Evolutionary conservation across 2,888 invertebrate genomes (phyloP).

Genomic region (Andrena trimmerana): DNA sequence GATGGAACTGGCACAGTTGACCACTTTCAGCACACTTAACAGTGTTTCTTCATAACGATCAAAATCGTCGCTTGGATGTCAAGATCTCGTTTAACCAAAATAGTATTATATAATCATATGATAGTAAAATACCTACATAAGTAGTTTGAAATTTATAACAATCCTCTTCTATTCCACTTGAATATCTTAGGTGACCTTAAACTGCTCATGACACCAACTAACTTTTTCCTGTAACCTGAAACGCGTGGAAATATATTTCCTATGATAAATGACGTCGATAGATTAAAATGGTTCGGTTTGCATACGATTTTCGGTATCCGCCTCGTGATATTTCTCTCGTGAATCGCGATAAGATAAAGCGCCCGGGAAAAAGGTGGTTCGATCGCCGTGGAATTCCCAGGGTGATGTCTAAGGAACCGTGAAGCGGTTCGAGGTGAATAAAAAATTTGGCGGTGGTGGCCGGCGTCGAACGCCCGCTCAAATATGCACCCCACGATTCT

Average conservation of each 20-base stretch:
- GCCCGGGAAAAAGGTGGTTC: conserved; percentile 58
- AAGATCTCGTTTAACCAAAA: conserved; percentile 32
- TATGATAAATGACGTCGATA: too few relatives aligned
- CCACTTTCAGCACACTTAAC: conserved; percentile 27
- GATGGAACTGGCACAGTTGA: conserved; percentile 43
- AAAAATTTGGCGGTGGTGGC: conserved; percentile 67
- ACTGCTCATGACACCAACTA: too few relatives aligned
- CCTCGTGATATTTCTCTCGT: conserved; percentile 28
- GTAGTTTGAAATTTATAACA: too few relatives aligned
- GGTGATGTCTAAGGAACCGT: conserved; percentile 70
- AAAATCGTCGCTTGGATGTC: conserved; percentile 10
- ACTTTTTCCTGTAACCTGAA: too few relatives aligned
- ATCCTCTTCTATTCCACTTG: too few relatives aligned
- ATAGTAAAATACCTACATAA: too few relatives aligned
- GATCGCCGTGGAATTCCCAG: conserved; percentile 58
- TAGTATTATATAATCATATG: background rate
- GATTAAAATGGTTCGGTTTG: too few relatives aligned
- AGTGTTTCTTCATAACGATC: conserved; percentile 1
- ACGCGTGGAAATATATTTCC: too few relatives aligned
- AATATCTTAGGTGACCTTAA: too few relatives aligned
- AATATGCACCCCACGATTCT: conserved; percentile 77
- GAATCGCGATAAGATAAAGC: conserved; percentile 68
- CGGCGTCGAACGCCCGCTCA: conserved; percentile 66
- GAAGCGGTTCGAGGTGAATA: conserved; percentile 70
- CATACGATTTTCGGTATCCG: background rate